These are phyloP conservation scores for Picus viridis DNA, from an alignment of 2,797 vertebrate species.

Conservation along the genomic window DNA sequence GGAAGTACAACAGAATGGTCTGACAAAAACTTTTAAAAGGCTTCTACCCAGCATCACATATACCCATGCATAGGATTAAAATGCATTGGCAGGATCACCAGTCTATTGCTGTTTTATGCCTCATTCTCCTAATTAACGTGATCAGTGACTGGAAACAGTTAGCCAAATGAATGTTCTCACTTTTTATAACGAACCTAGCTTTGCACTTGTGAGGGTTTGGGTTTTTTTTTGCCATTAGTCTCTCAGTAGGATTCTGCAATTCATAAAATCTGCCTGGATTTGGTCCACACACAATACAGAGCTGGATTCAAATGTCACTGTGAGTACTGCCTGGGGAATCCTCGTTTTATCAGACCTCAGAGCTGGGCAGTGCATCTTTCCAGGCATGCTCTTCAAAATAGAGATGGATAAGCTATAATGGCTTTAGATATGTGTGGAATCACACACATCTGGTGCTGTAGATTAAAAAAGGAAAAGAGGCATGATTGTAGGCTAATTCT, in stretches of 20 bases:
- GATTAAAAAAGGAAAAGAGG: not conserved
- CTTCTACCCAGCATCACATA: not conserved
- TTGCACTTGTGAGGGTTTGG: not conserved
- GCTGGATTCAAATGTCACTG: not conserved
- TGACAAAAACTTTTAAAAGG: not conserved
- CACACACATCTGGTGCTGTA: not conserved
- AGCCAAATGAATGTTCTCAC: not conserved
- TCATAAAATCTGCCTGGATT: not conserved
- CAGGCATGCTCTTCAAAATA: conserved; percentile 23
- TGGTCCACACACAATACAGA: not conserved
- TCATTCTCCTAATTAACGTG: conserved; percentile 47
- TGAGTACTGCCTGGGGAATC: not conserved
- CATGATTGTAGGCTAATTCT: not conserved
- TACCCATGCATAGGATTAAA: not conserved
- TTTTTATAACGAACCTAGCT: not conserved
- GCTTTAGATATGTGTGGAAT: not conserved
- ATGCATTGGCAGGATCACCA: not conserved
- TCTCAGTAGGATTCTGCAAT: not conserved
- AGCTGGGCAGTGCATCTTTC: not conserved
- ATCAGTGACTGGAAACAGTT: conserved; percentile 17
- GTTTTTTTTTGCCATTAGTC: not conserved
- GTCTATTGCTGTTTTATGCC: not conserved
- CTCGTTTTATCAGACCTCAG: not conserved
- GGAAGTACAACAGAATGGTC: not conserved
- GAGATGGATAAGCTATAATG: not conserved